Percentiles rank a stretch among this genome's conserved stretches.
Evolutionary conservation across 2,888 invertebrate species (phyloP).

Genomic region (Oligia strigilis): DNA sequence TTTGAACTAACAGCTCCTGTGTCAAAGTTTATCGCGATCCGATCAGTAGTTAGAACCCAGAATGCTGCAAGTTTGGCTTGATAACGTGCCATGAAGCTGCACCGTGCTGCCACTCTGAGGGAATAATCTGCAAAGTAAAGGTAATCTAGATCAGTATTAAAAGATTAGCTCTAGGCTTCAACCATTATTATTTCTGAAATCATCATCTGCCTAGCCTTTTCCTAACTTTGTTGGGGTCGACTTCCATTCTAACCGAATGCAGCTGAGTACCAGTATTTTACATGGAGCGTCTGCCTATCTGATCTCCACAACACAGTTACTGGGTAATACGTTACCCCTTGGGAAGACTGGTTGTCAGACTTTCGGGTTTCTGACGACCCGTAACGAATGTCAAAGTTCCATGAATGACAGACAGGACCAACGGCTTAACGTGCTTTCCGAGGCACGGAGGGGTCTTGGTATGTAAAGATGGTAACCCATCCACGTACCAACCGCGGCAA

Average conservation of each 20-base stretch:
- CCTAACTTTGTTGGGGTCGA: not conserved
- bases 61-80: slow-evolving; percentile 31
- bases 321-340: not conserved
- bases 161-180: not conserved
- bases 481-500: no score
- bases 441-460: not conserved
- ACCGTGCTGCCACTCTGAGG: not conserved
- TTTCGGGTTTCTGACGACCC: not conserved
- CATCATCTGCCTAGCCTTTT: not conserved
- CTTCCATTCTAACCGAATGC: not conserved
- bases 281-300: not conserved
- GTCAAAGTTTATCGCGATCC: slow-evolving; percentile 57
- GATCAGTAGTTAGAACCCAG: slow-evolving; percentile 43
- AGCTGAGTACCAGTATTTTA: not conserved
- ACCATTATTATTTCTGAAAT: not conserved
- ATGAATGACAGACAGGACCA: not conserved
- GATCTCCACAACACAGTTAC: not conserved
- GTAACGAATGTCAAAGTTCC: not conserved
- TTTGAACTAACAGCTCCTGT: slow-evolving; percentile 50
- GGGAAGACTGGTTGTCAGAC: not conserved
- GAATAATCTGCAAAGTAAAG: slow-evolving; percentile 21
- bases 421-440: not conserved
- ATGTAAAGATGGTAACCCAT: no score
- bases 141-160: slow-evolving; percentile 16
- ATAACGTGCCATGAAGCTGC: slow-evolving; percentile 27